Evolutionary conservation across 2,888 invertebrate species (phyloP), one percentile per base, ranked within the genome.

Genomic region (Molorchus minor): DNA sequence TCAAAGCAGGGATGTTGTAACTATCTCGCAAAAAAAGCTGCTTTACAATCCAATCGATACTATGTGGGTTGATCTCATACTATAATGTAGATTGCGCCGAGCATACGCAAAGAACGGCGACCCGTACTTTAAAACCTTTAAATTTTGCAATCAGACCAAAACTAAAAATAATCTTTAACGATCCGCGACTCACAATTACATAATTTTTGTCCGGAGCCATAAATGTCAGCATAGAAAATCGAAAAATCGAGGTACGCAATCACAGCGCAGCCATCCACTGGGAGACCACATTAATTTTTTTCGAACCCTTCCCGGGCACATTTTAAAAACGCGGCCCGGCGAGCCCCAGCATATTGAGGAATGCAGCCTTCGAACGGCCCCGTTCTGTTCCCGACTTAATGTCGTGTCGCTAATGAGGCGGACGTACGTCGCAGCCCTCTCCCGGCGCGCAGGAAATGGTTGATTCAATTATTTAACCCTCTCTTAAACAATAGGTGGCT

Each of bases 401-500:
- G 70, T 69, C 40, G 52, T 61, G 62, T 70, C 64, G 59, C 67
- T 73, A 71, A 70, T 67, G 70, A 72, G 64, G 16, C 19, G 12
- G 41, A 52, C 41, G 52, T 52, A 52, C 52, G 52, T 52, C 52
- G 52, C n/a, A 52, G 20, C 49, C 40, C 52, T 30, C 43, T 21
- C 29, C 68, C 64, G 70, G 63, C 71, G 72, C 72, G 72, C 73
- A 72, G 75, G 73, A 75, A 74, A 72, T 71, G 73, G 71, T 71
- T 77, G 77, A 81, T 80, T 80, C 80, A 80, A 81, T 81, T 81
- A 81, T 81, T 80, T 81, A 81, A 81, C 81, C 81, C 81, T 80
- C 80, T 81, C 80, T 80, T 79, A 80, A 80, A 81, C 80, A 81
- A 81, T 81, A 81, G 81, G 80, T 80, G 80, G 80, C 75, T 79